Percentiles rank a stretch among this genome's conserved stretches.
phyloP scores from a whole-genome alignment of 2,888 invertebrate species.

The Cheilosia variabilis region DNA sequence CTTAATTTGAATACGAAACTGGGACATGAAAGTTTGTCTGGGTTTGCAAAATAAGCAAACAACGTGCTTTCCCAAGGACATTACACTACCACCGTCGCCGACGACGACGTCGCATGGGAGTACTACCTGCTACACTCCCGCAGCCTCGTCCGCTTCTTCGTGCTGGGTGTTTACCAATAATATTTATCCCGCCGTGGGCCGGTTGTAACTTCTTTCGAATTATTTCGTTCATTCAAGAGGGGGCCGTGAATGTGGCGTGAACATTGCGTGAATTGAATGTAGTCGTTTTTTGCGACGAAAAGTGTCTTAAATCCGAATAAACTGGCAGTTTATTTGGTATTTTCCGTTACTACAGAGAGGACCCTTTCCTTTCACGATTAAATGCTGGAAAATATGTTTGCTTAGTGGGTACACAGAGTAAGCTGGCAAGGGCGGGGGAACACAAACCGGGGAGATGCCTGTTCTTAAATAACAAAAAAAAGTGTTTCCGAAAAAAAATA shows the following conservation, averaged over 20 bases:
- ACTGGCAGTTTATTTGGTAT: constrained; percentile 63
- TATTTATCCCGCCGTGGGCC: neutral
- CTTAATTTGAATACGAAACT: constrained; percentile 60
- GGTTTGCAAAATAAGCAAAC: constrained; percentile 48
- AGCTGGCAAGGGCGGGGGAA: constrained; percentile 8
- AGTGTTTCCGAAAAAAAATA: neutral
- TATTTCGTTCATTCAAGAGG: constrained; percentile 1
- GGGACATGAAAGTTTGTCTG: constrained; percentile 51
- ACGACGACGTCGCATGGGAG: constrained; percentile 3
- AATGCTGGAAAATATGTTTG: constrained; percentile 66
- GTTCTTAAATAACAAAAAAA: no score
- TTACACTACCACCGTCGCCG: neutral
- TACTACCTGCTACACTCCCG: neutral
- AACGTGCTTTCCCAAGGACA: constrained; percentile 50
- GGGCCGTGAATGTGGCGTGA: constrained; percentile 17
- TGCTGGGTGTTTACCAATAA: constrained; percentile 27
- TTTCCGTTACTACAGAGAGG: constrained; percentile 11
- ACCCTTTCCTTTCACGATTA: constrained; percentile 44
- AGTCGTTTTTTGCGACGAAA: constrained; percentile 37
- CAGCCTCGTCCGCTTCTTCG: neutral
- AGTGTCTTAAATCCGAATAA: constrained; percentile 60
- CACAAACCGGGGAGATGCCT: neutral
- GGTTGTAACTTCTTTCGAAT: neutral
- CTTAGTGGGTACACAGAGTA: constrained; percentile 3
- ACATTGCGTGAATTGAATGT: constrained; percentile 52